A percentile compares a stretch with the other conserved stretches of the same genome.
Conservation (phyloP, 2,797 vertebrate species). For the Macropus fuliginosus region DNA sequence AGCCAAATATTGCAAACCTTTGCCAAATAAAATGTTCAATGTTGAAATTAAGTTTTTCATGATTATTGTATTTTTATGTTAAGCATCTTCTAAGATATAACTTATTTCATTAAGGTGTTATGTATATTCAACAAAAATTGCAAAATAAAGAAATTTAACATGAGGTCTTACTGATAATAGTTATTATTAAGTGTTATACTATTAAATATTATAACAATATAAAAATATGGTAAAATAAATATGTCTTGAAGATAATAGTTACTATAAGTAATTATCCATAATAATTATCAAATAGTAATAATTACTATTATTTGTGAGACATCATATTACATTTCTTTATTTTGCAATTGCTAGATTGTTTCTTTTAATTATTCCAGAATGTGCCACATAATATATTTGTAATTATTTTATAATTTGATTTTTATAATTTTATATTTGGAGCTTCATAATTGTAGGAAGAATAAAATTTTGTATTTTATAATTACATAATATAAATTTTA, state of each 20-base stretch:
- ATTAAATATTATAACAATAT: not conserved
- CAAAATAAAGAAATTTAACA: not conserved
- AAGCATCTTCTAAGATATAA: not conserved
- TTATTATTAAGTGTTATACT: not conserved
- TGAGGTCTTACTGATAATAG: not conserved
- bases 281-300: not conserved
- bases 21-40: not conserved
- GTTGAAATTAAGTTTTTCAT: not conserved
- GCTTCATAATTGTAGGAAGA: not conserved
- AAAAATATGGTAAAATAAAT: not conserved
- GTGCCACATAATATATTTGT: not conserved
- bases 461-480: not conserved
- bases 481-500: not conserved
- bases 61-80: not conserved
- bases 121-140: not conserved
- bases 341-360: not conserved
- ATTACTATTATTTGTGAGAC: not conserved
- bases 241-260: not conserved
- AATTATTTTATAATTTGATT: not conserved
- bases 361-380: not conserved
- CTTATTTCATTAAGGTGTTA: not conserved
- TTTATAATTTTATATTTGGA: not conserved
- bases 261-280: not conserved
- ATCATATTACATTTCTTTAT: not conserved
- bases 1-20: not conserved